Evolutionary conservation across 2,113 vertebrate genomes (phyloP).

Genomic region (Lampris incognitus): DNA sequence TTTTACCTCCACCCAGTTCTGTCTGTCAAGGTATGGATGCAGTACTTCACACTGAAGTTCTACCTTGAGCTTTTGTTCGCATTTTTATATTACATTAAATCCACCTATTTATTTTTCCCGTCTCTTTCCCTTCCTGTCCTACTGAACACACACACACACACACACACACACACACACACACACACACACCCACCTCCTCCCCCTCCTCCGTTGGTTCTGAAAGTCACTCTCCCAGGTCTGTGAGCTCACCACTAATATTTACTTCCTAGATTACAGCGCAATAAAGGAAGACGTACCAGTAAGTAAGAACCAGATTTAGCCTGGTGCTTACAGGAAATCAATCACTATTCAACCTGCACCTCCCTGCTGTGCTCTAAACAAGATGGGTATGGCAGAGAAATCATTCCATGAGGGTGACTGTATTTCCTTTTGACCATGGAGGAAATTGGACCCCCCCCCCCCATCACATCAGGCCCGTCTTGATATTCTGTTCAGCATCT

Average conservation of each 20-base stretch:
- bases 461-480: conserved; percentile 49
- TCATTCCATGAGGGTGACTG: background rate
- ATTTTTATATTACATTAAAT: too few relatives aligned
- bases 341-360: conserved; percentile 15
- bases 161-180: background rate
- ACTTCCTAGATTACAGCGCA: conserved; percentile 13
- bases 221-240: conserved; percentile 22
- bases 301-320: conserved; percentile 9
- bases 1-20: too few relatives aligned
- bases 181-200: background rate
- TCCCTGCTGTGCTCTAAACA: background rate
- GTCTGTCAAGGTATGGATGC: too few relatives aligned
- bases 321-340: conserved; percentile 17
- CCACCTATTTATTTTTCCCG: too few relatives aligned
- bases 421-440: conserved; percentile 1
- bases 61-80: too few relatives aligned
- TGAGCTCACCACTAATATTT: conserved; percentile 34
- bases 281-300: conserved; percentile 20
- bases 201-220: background rate
- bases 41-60: too few relatives aligned
- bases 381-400: conserved; percentile 13
- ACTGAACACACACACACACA: background rate
- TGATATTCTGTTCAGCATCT: conserved; percentile 43
- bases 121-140: too few relatives aligned
- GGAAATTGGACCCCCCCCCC: conserved; percentile 23